phyloP scores from a whole-genome alignment of 2,888 invertebrate genomes.

The Clistopyga incitator region DNA sequence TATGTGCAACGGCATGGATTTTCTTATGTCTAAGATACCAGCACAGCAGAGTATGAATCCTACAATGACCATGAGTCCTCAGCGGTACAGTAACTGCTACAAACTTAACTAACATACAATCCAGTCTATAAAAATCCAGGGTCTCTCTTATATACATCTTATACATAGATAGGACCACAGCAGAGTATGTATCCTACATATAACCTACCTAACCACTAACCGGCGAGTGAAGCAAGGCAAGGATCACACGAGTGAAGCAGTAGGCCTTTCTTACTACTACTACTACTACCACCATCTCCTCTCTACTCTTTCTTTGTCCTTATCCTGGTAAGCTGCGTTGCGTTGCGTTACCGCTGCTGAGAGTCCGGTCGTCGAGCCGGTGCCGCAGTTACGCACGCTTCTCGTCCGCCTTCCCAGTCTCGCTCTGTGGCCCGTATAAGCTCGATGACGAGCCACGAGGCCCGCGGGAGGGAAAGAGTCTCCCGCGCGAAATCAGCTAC shows the following conservation, averaged over 20 bases:
- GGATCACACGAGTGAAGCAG: constrained; percentile 24
- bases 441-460: constrained; percentile 28
- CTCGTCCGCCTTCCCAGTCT: constrained; percentile 13
- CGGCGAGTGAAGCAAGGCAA: neutral
- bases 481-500: constrained; percentile 22
- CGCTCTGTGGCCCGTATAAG: neutral
- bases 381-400: constrained; percentile 64
- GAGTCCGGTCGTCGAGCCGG: constrained; percentile 48
- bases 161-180: no score
- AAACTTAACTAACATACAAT: no score
- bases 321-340: neutral
- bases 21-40: no score
- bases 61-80: no score
- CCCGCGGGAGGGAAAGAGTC: constrained; percentile 32
- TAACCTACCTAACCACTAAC: neutral
- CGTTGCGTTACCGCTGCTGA: no score
- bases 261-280: constrained; percentile 21
- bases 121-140: neutral
- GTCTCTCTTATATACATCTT: neutral
- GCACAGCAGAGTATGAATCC: no score
- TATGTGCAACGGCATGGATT: no score
- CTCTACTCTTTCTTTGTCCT: constrained; percentile 46
- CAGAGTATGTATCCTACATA: no score
- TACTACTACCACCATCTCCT: no score
- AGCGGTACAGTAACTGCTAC: no score